phyloP scores from a whole-genome alignment of 2,113 vertebrate species.

The Panthera tigris region DNA sequence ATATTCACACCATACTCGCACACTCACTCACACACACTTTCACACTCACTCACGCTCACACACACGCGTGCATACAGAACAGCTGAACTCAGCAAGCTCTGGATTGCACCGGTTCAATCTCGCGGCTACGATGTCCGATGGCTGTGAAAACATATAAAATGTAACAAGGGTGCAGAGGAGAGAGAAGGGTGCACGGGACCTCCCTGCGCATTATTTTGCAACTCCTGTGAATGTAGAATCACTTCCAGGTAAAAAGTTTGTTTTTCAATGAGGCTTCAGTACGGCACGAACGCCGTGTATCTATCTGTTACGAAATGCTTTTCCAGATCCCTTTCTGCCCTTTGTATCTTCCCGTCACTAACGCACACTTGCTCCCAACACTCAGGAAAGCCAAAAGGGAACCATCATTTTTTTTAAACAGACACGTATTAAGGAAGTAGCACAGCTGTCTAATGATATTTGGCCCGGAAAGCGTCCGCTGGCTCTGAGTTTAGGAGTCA shows the following conservation, averaged over 20 bases:
- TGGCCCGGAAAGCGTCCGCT: neutral
- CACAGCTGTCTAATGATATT: neutral
- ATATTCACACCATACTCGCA: too few relatives aligned
- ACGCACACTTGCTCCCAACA: neutral
- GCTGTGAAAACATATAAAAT: neutral
- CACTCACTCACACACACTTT: neutral
- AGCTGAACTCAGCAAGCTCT: neutral
- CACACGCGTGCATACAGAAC: neutral
- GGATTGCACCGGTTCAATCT: fast-evolving
- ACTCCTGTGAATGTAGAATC: neutral
- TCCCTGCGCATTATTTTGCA: neutral
- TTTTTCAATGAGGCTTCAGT: neutral
- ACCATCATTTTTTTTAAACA: neutral
- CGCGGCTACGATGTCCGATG: fast-evolving
- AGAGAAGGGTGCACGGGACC: fast-evolving
- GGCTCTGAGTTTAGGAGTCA: neutral
- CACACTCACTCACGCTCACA: neutral
- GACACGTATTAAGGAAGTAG: neutral
- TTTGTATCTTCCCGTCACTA: neutral
- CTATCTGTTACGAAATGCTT: neutral
- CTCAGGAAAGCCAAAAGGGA: neutral
- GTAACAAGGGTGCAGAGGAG: fast-evolving
- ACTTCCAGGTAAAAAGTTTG: neutral
- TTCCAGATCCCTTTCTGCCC: neutral
- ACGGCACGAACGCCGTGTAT: neutral